Percentiles rank a stretch among this genome's conserved stretches.
Evolutionary conservation across 2,888 invertebrate genomes (phyloP).

Genomic region (Eudemis profundana): DNA sequence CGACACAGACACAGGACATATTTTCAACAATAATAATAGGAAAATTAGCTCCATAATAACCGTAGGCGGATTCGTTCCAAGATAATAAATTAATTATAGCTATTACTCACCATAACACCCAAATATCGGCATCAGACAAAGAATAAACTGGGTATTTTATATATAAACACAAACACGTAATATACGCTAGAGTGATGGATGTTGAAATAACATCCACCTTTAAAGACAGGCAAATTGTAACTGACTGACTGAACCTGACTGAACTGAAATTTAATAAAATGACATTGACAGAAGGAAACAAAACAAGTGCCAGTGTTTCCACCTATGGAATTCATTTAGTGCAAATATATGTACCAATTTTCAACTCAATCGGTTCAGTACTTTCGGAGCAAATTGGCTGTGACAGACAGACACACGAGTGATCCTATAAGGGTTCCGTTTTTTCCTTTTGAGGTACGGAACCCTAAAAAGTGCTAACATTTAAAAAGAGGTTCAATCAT

Average conservation of each 20-base stretch:
- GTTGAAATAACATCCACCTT: background rate
- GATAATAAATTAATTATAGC: background rate
- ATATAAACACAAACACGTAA: slow-evolving; percentile 30
- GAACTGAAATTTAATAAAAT: too few relatives aligned
- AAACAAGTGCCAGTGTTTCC: background rate
- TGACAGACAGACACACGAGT: too few relatives aligned
- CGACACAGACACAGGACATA: too few relatives aligned
- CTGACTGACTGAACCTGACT: background rate
- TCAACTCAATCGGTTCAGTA: too few relatives aligned
- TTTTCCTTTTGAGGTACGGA: too few relatives aligned
- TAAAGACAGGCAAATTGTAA: slow-evolving; percentile 3
- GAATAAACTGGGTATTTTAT: background rate
- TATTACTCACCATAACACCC: slow-evolving; percentile 13
- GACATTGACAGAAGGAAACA: background rate
- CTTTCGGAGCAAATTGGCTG: too few relatives aligned
- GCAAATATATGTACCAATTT: too few relatives aligned
- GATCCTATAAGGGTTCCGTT: too few relatives aligned
- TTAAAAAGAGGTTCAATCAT: too few relatives aligned
- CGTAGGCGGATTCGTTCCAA: background rate
- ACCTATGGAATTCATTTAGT: too few relatives aligned
- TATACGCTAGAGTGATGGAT: slow-evolving; percentile 2
- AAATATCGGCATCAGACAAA: slow-evolving; percentile 10
- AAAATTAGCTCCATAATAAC: slow-evolving; percentile 4
- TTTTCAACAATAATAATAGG: slow-evolving; percentile 15
- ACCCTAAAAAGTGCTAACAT: too few relatives aligned